These are phyloP conservation scores for Chymomyza fuscimana DNA, from an alignment of 2,888 invertebrate species.

Conservation along the genomic window DNA sequence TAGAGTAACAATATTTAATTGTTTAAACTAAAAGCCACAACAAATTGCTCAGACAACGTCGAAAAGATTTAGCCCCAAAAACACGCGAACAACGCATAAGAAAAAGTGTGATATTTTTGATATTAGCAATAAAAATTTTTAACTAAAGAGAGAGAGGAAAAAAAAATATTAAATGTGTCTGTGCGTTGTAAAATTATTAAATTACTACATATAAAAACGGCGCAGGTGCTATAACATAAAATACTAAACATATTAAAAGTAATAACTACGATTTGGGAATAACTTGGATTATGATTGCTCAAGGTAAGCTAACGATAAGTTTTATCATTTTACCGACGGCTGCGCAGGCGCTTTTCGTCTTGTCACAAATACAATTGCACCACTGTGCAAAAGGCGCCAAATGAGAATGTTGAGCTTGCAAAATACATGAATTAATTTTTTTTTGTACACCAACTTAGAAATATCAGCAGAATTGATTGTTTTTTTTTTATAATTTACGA, in stretches of 20 bases:
- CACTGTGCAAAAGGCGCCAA: not conserved
- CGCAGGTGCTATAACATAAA: not conserved
- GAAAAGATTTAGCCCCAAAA: constrained; percentile 15
- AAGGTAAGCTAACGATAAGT: constrained; percentile 25
- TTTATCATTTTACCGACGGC: constrained; percentile 54
- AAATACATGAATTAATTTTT: constrained; percentile 7
- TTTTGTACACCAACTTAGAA: not conserved
- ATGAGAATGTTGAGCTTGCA: not conserved
- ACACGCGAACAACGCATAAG: constrained; percentile 45
- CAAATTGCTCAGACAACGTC: constrained; percentile 11
- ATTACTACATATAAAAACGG: constrained; percentile 11
- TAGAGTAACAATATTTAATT: constrained; percentile 18
- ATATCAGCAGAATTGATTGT: not conserved
- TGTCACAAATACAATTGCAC: constrained; percentile 18
- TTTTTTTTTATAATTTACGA: constrained; percentile 13
- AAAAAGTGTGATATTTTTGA: constrained; percentile 73
- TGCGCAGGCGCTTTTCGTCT: constrained; percentile 53
- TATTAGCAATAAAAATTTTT: constrained; percentile 67
- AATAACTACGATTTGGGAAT: constrained; percentile 50
- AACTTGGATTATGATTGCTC: constrained; percentile 64
- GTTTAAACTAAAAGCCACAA: constrained; percentile 12
- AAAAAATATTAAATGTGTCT: constrained; percentile 47
- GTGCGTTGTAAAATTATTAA: constrained; percentile 36
- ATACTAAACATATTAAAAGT: not conserved
- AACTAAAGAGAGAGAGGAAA: constrained; percentile 28